phyloP scores from a whole-genome alignment of 2,888 invertebrate genomes.

The Drosophila mayaguana region DNA sequence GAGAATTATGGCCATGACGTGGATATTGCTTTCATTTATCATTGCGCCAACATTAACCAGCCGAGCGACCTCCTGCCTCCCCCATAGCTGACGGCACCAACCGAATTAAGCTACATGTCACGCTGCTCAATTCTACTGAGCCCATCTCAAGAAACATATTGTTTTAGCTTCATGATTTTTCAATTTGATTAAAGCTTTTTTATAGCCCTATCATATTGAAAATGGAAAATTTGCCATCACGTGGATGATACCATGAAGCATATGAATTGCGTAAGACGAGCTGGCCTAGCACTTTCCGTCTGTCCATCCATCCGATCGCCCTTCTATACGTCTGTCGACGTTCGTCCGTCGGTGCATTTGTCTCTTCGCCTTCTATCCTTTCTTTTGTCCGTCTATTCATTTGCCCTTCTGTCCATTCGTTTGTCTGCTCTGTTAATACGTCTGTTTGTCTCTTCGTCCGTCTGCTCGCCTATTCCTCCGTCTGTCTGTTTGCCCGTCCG shows the following conservation, averaged over 20 bases:
- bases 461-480: neutral
- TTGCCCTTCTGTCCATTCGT: neutral
- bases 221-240: neutral
- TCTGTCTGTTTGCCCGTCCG: neutral
- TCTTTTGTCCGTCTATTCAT: neutral
- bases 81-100: constrained; percentile 2
- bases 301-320: neutral
- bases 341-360: neutral
- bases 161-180: constrained; percentile 1
- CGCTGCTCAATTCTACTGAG: neutral
- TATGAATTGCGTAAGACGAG: neutral
- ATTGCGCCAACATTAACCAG: constrained; percentile 1
- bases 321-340: neutral
- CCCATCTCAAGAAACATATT: neutral
- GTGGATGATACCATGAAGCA: neutral
- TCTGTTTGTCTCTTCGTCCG: neutral
- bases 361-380: neutral
- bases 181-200: constrained; percentile 10
- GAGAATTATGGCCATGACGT: constrained; percentile 30
- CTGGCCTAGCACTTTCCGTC: neutral
- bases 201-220: neutral
- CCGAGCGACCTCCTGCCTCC: neutral
- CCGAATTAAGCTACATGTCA: neutral
- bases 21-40: constrained; percentile 51
- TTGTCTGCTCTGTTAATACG: no score